Conservation (phyloP, 2,797 vertebrate genomes). For the Muscicapa striata region DNA sequence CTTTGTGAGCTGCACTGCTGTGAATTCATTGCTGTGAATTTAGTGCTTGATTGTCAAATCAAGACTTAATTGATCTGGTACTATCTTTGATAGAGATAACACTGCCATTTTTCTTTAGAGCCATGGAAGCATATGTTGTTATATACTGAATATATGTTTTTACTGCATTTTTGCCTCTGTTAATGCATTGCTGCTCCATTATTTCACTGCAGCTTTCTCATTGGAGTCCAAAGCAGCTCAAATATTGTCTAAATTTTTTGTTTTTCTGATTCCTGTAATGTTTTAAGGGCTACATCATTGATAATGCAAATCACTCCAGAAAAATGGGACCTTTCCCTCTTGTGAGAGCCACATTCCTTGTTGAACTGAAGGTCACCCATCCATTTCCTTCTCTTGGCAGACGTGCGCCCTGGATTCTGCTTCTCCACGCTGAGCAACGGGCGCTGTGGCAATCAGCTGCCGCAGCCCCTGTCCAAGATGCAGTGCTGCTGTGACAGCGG, state of each 20-base stretch:
- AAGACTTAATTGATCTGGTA: neutral
- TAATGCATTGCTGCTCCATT: neutral
- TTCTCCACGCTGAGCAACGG: slow-evolving; percentile 86
- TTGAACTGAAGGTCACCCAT: neutral
- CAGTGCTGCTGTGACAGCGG: slow-evolving; percentile 94
- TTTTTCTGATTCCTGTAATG: neutral
- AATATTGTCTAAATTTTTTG: neutral
- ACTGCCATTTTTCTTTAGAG: neutral
- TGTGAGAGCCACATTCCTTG: neutral
- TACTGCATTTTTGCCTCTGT: neutral
- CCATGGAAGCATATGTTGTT: neutral
- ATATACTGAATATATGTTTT: neutral
- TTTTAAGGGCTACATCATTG: neutral
- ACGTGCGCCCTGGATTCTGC: slow-evolving; percentile 90
- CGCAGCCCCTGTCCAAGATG: slow-evolving; percentile 86
- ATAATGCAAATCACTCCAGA: neutral
- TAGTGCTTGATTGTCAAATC: neutral
- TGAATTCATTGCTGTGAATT: neutral
- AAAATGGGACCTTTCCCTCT: neutral
- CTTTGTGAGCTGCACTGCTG: neutral
- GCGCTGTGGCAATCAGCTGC: slow-evolving; percentile 89
- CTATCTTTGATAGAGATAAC: neutral
- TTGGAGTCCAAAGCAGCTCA: neutral
- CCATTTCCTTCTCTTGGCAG: slow-evolving; percentile 67
- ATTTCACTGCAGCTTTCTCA: neutral